These are phyloP conservation scores for Talpa occidentalis DNA, from an alignment of 2,113 vertebrate genomes.

Conservation along the genomic window DNA sequence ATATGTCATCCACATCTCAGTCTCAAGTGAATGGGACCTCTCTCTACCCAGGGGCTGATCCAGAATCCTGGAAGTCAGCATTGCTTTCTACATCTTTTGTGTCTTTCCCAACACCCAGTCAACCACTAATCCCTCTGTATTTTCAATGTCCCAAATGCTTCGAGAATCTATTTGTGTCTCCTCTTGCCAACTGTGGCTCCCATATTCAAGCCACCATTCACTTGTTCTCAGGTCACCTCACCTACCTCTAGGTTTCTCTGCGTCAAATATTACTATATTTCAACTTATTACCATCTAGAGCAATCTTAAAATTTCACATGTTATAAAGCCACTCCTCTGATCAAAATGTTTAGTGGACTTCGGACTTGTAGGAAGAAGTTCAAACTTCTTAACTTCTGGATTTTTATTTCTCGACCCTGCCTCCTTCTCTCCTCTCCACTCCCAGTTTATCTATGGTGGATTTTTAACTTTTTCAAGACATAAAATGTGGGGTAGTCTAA, in stretches of 20 bases:
- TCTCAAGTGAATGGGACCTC: neutral
- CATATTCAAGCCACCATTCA: neutral
- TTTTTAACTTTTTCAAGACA: conserved; percentile 5
- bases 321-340: neutral
- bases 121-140: neutral
- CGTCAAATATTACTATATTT: neutral
- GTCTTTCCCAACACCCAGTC: too few species aligned
- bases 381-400: neutral
- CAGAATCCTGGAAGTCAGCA: neutral
- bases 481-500: neutral
- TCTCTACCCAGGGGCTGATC: neutral
- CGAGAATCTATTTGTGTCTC: neutral
- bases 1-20: neutral
- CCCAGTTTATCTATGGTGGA: neutral
- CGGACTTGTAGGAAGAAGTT: neutral
- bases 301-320: neutral
- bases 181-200: neutral
- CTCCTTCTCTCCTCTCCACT: neutral
- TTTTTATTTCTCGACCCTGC: neutral
- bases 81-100: neutral
- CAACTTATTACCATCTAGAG: neutral
- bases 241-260: too few species aligned
- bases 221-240: neutral
- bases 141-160: neutral
- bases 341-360: neutral